Base-by-base conservation (phyloP, 2,888 invertebrate genomes). In the Cephus pulcher region DNA sequence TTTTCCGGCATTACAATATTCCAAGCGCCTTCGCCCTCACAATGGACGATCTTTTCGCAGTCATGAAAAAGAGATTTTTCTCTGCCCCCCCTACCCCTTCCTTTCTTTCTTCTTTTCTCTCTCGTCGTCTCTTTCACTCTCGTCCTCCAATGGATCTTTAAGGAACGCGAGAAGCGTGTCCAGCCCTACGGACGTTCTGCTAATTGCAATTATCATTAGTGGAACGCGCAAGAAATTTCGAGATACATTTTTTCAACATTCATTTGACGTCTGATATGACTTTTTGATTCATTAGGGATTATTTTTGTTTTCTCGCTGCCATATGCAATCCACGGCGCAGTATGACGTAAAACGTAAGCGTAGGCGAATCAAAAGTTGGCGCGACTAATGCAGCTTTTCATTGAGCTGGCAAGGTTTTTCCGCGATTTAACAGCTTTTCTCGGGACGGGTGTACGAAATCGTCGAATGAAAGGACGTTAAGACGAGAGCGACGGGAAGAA, bases 381-480 rank as follows among this genome's bases (percentile, higher is more conserved):
- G 82, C 83, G 77, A 80, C 80, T 81, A 76, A 79, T 83, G 80
- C 80, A 76, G 78, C 85, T 81, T 85, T 83, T 83, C 82, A 76
- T 35, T 76, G 75, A 33, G 0, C 71, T 34, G 71, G 71, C 11
- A 71, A 32, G 81, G 75, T 78, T 83, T 80, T 81, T 76, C 77
- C 78, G 80, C 81, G 85, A 81, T 82, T 83, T 83, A 81, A 79
- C 78, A 76, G 77, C 78, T 40, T 73, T 74, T 37, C 75, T 37
- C 15, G 76, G 34, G 75, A 74, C 56, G 76, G 9, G 80, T 73
- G 78, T 74, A 76, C 35, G 77, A 78, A 75, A 79, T 74, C 79
- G 82, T 71, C 73, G 73, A 74, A 76, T 78, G 76, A 77, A 79
- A 81, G 78, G 77, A 79, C 75, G 74, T 68, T 75, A 75, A 73